These are phyloP conservation scores for Malurus alboscapulatus DNA, from an alignment of 2,113 vertebrate species.

Conservation along the genomic window DNA sequence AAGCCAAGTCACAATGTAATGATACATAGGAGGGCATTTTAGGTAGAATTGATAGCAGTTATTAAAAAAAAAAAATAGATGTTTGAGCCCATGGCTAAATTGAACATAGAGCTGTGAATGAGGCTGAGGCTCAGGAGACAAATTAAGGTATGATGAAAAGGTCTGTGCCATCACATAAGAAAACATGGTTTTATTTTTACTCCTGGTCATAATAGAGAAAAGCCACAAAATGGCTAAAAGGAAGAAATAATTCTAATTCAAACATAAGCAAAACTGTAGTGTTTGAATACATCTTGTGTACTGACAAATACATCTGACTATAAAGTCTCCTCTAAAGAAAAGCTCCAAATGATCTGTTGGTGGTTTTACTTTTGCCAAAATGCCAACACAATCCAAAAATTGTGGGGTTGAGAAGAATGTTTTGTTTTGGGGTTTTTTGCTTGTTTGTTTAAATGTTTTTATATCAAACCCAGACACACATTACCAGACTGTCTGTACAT, in stretches of 20 bases:
- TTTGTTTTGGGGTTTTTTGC: accelerated
- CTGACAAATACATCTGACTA: not conserved
- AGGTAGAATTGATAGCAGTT: conserved; percentile 18
- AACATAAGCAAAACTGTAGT: not conserved
- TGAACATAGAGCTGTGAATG: not conserved
- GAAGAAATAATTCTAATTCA: not conserved
- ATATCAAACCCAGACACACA: not conserved
- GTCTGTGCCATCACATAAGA: not conserved
- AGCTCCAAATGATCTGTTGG: not conserved
- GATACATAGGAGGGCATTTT: not conserved
- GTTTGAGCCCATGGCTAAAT: not conserved
- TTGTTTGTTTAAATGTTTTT: not conserved
- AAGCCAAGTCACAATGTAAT: not conserved
- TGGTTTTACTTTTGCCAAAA: not conserved
- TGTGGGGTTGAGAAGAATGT: not conserved
- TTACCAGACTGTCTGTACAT: not conserved
- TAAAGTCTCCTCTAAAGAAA: not conserved
- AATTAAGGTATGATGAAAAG: conserved; percentile 31
- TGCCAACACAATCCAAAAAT: not conserved
- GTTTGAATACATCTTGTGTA: not conserved
- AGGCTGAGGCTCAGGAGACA: not conserved
- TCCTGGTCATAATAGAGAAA: not conserved
- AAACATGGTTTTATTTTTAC: conserved; percentile 1
- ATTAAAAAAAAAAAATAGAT: not conserved
- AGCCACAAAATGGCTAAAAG: not conserved